Base-by-base conservation (phyloP, 2,888 invertebrate species). In the Phyto melanocephala region DNA sequence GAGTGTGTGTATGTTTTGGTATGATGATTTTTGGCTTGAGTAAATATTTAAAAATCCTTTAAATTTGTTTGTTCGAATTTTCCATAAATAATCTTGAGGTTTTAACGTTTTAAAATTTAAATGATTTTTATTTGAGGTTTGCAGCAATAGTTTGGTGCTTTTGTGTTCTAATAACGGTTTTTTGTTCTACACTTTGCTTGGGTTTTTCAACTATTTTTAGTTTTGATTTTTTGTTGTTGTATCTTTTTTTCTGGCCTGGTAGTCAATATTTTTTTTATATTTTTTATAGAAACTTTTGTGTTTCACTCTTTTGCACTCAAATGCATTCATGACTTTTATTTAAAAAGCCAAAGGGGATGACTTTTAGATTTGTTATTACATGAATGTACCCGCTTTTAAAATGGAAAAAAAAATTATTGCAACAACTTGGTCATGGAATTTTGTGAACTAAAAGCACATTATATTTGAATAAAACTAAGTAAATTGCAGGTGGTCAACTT, bases 11-110 rank as follows among this genome's bases (percentile, higher is more conserved):
- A n/a, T n/a, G n/a, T n/a, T n/a, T n/a, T n/a, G n/a, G 15, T 47
- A 58, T 40, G 42, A 63, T 63, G 54, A 58, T 72, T 70, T 75
- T 65, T 70, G 20, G 52, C 68, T 77, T 60, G 74, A 60, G 40
- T 65, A 74, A 74, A 78, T 65, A 70, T 74, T 81, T 50, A 37
- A 75, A 78, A 78, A 52, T 74, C 58, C 62, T 67, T 78, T 75
- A 75, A 74, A 72, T 74, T 40, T 63, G 47, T 63, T 58, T 47
- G 47, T 13, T 20, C 7, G 28, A 8, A 45, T 50, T 28, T 47
- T 28, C 35, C 63, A 56, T 78, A 71, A 58, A 76, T 71, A 63
- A 47, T 62, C 35, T 47, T 56, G 15, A 71, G 22, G 17, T 58
- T 65, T 78, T 58, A 71, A 65, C 50, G 58, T 72, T 72, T 56